Conservation (phyloP, 2,113 vertebrate genomes). For the Amblyornis subalaris region DNA sequence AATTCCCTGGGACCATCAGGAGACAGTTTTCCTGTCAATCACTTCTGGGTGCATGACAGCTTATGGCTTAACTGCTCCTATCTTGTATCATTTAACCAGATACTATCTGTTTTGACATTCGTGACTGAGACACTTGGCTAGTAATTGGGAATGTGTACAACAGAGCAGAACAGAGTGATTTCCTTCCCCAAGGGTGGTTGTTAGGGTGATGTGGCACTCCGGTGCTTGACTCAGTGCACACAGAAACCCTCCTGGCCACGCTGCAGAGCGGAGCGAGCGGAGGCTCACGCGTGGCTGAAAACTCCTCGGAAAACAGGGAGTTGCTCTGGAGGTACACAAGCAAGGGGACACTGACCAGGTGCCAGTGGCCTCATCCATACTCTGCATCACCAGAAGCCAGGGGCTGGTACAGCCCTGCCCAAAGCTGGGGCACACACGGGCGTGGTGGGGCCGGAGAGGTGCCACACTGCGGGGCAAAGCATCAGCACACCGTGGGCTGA, state of each 20-base stretch:
- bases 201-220: neutral
- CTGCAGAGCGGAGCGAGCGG: neutral
- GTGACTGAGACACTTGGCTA: conserved; percentile 36
- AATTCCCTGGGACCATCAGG: conserved; percentile 14
- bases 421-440: rapidly evolving
- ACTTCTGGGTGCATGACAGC: conserved; percentile 23
- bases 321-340: neutral
- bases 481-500: rapidly evolving
- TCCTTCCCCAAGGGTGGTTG: neutral
- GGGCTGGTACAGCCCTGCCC: neutral
- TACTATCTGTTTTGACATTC: conserved; percentile 55
- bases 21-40: conserved; percentile 41
- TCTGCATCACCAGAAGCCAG: neutral
- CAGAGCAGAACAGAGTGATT: conserved; percentile 42
- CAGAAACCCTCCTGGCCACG: neutral
- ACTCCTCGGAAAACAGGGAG: neutral
- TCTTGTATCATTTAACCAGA: conserved; percentile 45
- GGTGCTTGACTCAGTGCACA: neutral
- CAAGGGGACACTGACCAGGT: neutral
- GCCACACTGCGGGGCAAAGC: neutral
- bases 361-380: neutral
- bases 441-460: too few relatives aligned
- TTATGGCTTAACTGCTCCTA: conserved; percentile 44
- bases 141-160: conserved; percentile 18
- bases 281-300: rapidly evolving